phyloP scores from a whole-genome alignment of 2,113 vertebrate species.

The Probosciger aterrimus region DNA sequence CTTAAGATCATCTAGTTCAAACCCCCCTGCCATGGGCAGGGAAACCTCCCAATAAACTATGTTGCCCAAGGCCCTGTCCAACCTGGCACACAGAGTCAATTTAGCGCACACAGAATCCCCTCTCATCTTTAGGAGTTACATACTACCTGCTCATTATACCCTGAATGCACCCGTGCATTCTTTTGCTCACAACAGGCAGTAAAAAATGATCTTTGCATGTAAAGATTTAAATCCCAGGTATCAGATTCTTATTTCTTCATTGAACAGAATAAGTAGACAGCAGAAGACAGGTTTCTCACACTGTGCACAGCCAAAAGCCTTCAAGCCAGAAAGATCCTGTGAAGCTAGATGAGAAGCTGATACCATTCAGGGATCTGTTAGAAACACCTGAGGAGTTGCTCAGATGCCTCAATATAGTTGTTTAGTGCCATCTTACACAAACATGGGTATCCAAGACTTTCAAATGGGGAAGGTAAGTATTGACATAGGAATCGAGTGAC shows the following conservation, averaged over 20 bases:
- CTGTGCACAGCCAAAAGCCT: accelerated
- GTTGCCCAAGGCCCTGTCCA: background rate
- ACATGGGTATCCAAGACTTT: background rate
- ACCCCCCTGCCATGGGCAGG: background rate
- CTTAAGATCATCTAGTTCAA: background rate
- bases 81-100: background rate
- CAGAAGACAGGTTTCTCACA: background rate
- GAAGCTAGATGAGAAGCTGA: background rate
- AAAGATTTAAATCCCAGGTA: background rate
- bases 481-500: background rate
- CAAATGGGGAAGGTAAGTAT: background rate
- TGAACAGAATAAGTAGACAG: background rate
- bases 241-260: background rate
- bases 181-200: background rate
- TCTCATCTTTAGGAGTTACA: background rate
- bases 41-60: background rate
- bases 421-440: background rate
- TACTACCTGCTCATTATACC: background rate
- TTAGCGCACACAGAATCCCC: background rate
- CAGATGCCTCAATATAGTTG: background rate
- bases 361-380: background rate
- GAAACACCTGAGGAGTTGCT: background rate
- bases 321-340: background rate
- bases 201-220: background rate
- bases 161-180: background rate